Percentiles rank a stretch among this genome's conserved stretches.
Evolutionary conservation across 1,140 invertebrate species (phyloP).

Genomic region (Mya arenaria): DNA sequence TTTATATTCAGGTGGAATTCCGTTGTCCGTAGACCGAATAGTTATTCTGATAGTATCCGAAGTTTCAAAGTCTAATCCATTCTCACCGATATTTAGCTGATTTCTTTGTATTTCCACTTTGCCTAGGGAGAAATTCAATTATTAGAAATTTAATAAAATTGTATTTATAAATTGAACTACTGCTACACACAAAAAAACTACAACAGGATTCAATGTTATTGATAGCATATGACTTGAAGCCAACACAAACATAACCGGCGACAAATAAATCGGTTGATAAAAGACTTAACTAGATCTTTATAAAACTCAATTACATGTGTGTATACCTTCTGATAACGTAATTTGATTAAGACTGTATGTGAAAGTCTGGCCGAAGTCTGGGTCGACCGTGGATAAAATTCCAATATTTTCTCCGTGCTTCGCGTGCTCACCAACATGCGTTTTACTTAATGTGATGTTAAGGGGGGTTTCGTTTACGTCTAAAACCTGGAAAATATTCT

Average conservation of each 20-base stretch:
- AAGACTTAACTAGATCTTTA: too few species aligned
- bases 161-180: too few species aligned
- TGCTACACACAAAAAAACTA: too few species aligned
- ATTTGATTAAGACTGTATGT: conserved; percentile 55
- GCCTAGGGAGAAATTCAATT: too few species aligned
- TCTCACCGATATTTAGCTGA: conserved; percentile 54
- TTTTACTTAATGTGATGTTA: conserved; percentile 53
- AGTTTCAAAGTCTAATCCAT: conserved; percentile 62
- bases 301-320: too few species aligned
- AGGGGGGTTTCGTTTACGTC: conserved; percentile 68
- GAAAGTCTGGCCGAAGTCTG: conserved; percentile 63
- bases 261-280: too few species aligned
- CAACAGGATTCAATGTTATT: too few species aligned
- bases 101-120: too few species aligned
- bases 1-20: conserved; percentile 57
- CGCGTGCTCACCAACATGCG: conserved; percentile 57
- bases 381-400: conserved; percentile 56
- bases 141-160: too few species aligned
- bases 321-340: too few species aligned
- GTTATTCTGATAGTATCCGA: conserved; percentile 26
- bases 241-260: too few species aligned
- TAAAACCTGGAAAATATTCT: conserved; percentile 55
- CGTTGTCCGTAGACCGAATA: conserved; percentile 66
- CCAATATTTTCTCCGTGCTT: conserved; percentile 58
- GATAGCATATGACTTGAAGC: too few species aligned